phyloP scores from a whole-genome alignment of 2,888 invertebrate genomes.

The Imbricaverruca yamaguchii region DNA sequence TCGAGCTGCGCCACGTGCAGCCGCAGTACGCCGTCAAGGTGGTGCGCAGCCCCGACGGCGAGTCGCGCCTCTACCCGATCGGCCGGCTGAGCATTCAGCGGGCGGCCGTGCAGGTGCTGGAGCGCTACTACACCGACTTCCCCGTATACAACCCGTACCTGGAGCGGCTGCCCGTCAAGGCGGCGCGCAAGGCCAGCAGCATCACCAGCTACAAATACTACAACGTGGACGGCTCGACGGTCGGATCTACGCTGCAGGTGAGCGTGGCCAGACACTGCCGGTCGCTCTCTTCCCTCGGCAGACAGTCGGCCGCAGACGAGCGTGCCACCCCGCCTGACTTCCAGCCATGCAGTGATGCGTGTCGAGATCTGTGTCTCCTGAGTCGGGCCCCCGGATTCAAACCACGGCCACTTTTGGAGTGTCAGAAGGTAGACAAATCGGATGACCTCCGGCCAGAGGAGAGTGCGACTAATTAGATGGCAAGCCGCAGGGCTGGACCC shows the following conservation, averaged over 20 bases:
- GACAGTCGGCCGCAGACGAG: too few relatives aligned
- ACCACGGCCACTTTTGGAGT: too few relatives aligned
- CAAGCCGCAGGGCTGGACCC: too few relatives aligned
- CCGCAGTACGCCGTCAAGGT: conserved; percentile 62
- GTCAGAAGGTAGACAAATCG: too few relatives aligned
- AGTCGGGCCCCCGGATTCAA: too few relatives aligned
- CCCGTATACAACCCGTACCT: conserved; percentile 94
- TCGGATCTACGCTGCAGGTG: not conserved
- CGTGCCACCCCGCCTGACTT: too few relatives aligned
- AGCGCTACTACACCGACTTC: conserved; percentile 93
- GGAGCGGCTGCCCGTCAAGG: conserved; percentile 64
- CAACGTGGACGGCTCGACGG: conserved; percentile 63
- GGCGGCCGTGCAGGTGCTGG: conserved; percentile 88
- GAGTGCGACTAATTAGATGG: too few relatives aligned
- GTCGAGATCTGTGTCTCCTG: too few relatives aligned
- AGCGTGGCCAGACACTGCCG: conserved; percentile 81
- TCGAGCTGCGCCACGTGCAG: conserved; percentile 87
- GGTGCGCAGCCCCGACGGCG: conserved; percentile 92
- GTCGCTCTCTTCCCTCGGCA: too few relatives aligned
- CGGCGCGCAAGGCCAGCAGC: conserved; percentile 35
- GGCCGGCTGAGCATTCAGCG: conserved; percentile 82
- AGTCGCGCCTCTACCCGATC: conserved; percentile 51
- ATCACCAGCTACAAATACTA: conserved; percentile 75
- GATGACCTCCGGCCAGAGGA: too few relatives aligned
- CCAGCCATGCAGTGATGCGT: too few relatives aligned